phyloP scores from a whole-genome alignment of 2,113 vertebrate genomes.

The Protobothrops flavoviridis region DNA sequence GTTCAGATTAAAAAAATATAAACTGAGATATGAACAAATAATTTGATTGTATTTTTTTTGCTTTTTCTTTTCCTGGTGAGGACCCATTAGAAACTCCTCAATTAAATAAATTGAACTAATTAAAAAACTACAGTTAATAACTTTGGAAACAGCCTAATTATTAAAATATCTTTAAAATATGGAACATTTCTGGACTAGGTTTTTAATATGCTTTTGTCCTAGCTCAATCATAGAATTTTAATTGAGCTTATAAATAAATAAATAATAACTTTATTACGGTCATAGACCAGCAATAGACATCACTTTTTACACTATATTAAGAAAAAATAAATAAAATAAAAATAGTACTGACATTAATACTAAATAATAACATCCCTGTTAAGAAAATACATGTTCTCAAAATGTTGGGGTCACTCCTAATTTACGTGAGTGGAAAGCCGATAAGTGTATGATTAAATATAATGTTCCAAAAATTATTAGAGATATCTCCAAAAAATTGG shows the following conservation, averaged over 20 bases:
- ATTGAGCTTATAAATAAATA: background rate
- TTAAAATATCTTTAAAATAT: background rate
- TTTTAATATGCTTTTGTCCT: background rate
- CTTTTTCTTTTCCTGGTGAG: background rate
- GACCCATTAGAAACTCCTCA: background rate
- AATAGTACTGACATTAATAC: too few relatives aligned
- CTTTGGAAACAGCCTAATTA: background rate
- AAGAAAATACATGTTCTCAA: too few relatives aligned
- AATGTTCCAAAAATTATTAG: too few relatives aligned
- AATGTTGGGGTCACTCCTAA: too few relatives aligned
- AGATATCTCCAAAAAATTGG: too few relatives aligned
- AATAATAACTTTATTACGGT: too few relatives aligned
- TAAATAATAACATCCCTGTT: too few relatives aligned
- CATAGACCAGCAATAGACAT: too few relatives aligned
- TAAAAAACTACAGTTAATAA: background rate
- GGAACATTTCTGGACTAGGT: background rate
- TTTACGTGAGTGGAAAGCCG: too few relatives aligned
- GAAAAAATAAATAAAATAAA: too few relatives aligned
- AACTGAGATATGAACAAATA: background rate
- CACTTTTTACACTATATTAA: too few relatives aligned
- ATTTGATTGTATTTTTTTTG: background rate
- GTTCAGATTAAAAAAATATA: background rate
- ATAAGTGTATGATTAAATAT: too few relatives aligned
- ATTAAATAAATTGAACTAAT: background rate
- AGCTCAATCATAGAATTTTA: background rate